Base-by-base conservation (phyloP, 2,888 invertebrate species). In the Muscina levida region DNA sequence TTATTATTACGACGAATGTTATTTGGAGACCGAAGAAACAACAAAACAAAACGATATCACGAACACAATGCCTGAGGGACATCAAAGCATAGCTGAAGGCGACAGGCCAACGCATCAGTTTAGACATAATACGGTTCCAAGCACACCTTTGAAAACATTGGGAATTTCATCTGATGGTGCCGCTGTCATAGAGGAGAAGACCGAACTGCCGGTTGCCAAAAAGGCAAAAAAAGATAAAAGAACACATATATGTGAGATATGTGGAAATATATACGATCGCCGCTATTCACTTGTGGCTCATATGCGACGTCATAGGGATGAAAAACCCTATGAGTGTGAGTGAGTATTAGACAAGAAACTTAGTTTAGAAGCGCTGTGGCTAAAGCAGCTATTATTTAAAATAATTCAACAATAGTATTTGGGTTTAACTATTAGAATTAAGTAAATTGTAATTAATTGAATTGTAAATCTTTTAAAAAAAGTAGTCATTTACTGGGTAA, bases 241-340 rank as follows among this genome's bases (percentile, higher is more conserved):
- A 22, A 71, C 82, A 1, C 87, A 90, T 82, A 86, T 89, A 15
- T 91, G 91, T 78, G 87, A 88, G 15, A 82, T 90, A 6, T 91
- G 91, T 75, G 90, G 90, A 1, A 91, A 91, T 75, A 86, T 85
- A 0, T 91, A 90, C 82, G 86, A 87, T 8, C 86, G 89, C 2
- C 88, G 90, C 53, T 89, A 89, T 77, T 87, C 88, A 0, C 81
- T 91, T 17, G 89, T 88, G 59, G 87, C 88, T 0, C 91, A 91
- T 77, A 88, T 90, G 88, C 85, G 89, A 39, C 85, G 91, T 17
- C 91, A 90, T 85, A 87, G 88, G 17, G 86, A 88, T 42, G 89
- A 90, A 57, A 87, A 88, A 39, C 88, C 89, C 0, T 89, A 86
- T 70, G 88, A 87, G 72, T 91, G 90, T 88, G 89, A 90, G 90